Evolutionary conservation across 2,888 invertebrate species (phyloP).

Genomic region (Drosophila sordidula): DNA sequence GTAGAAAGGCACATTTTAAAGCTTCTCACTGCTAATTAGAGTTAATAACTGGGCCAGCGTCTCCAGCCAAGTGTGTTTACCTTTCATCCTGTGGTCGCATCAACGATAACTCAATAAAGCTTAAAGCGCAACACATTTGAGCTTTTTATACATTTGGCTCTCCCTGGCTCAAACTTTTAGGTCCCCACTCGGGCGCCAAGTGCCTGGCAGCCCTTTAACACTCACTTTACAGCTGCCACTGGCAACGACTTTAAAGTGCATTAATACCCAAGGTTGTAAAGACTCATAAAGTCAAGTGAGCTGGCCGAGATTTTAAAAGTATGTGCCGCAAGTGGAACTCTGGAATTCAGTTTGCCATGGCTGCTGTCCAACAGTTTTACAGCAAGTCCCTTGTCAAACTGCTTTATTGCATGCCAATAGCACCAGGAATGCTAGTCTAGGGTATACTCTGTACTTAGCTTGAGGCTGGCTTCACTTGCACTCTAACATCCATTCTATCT

Average conservation of each 20-base stretch:
- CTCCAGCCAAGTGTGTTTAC: background rate
- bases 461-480: too few relatives aligned
- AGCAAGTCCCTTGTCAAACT: constrained; percentile 27
- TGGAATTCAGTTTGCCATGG: constrained; percentile 4
- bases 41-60: constrained; percentile 8
- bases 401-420: background rate
- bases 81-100: constrained; percentile 29
- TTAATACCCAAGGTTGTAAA: constrained; percentile 42
- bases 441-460: too few relatives aligned
- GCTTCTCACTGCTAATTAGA: constrained; percentile 31
- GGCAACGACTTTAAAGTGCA: constrained; percentile 60
- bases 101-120: constrained; percentile 56
- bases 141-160: background rate
- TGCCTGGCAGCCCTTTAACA: constrained; percentile 66
- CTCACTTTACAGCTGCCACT: constrained; percentile 42
- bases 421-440: too few relatives aligned
- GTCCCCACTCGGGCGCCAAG: constrained; percentile 29
- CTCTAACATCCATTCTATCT: too few relatives aligned
- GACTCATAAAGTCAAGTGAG: constrained; percentile 53
- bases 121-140: constrained; percentile 32
- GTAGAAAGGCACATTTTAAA: constrained; percentile 8
- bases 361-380: constrained; percentile 34
- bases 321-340: background rate
- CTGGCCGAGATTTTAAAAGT: constrained; percentile 38
- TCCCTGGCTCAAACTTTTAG: constrained; percentile 8